Percentiles rank a stretch among this genome's conserved stretches.
These are phyloP conservation scores for Ptycholaimellus sp. DNA, from an alignment of 2,888 invertebrate species.

Conservation along the genomic window DNA sequence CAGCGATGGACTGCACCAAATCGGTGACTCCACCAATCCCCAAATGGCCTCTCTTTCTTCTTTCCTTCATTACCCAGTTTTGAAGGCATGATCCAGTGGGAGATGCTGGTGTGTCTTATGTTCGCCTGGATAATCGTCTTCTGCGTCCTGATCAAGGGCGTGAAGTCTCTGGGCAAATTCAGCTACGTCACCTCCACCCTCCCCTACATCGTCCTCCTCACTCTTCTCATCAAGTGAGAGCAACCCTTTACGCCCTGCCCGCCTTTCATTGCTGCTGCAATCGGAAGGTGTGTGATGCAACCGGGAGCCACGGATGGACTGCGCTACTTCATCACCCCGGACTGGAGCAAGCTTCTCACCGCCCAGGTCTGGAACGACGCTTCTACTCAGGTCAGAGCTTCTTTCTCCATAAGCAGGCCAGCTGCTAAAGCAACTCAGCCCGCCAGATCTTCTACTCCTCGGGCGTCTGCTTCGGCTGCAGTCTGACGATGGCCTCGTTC, in stretches of 20 bases:
- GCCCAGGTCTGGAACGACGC: slow-evolving; percentile 18
- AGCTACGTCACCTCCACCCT: no score
- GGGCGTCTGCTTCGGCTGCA: slow-evolving; percentile 3
- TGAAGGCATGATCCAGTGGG: slow-evolving; percentile 2
- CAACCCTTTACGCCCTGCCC: no score
- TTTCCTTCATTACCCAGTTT: no score
- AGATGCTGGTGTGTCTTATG: not conserved
- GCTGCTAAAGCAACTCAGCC: not conserved
- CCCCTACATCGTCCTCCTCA: no score
- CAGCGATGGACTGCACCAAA: no score
- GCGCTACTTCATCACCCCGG: slow-evolving; percentile 15
- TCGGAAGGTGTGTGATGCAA: slow-evolving; percentile 9
- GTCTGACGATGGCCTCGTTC: slow-evolving; percentile 5
- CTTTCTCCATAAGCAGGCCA: no score
- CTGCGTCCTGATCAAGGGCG: slow-evolving; percentile 2
- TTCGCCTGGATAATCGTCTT: slow-evolving; percentile 7
- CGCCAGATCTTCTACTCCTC: slow-evolving; percentile 4
- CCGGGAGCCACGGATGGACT: slow-evolving; percentile 17
- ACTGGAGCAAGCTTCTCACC: slow-evolving; percentile 12
- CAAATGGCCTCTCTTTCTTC: no score
- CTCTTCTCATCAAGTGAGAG: no score
- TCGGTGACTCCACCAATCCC: no score
- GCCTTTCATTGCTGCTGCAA: no score
- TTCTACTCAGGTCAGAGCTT: slow-evolving; percentile 15
- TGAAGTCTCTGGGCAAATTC: no score